These are phyloP conservation scores for Cyprinodon tularosa DNA, from an alignment of 2,113 vertebrate genomes.

Conservation along the genomic window DNA sequence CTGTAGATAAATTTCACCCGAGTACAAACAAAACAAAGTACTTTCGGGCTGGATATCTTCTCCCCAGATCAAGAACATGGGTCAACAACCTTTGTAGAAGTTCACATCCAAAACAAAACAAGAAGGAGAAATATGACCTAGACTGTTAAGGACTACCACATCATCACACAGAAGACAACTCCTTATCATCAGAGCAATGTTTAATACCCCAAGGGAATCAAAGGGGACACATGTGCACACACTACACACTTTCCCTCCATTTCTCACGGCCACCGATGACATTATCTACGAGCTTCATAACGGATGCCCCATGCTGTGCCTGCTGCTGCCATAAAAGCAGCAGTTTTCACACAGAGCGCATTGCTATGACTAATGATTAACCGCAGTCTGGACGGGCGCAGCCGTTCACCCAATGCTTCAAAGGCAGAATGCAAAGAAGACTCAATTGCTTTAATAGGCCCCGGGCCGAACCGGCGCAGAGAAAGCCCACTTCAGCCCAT, in stretches of 20 bases:
- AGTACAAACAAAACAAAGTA: slow-evolving; percentile 5
- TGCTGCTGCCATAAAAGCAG: slow-evolving; percentile 13
- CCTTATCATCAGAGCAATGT: slow-evolving; percentile 19
- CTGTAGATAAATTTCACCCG: slow-evolving; percentile 20
- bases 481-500: slow-evolving; percentile 43
- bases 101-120: slow-evolving; percentile 29
- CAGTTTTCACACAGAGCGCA: slow-evolving; percentile 12
- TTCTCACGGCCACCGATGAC: slow-evolving; percentile 17
- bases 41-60: slow-evolving; percentile 17
- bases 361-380: slow-evolving; percentile 54
- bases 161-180: slow-evolving; percentile 11
- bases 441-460: slow-evolving; percentile 57
- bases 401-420: slow-evolving; percentile 55
- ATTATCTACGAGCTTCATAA: slow-evolving; percentile 8
- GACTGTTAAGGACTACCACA: slow-evolving; percentile 40
- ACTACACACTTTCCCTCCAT: not conserved
- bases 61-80: slow-evolving; percentile 23
- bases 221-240: not conserved
- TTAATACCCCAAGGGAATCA: slow-evolving; percentile 25
- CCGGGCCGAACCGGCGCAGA: slow-evolving; percentile 1
- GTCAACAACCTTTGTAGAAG: slow-evolving; percentile 37
- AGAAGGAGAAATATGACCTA: slow-evolving; percentile 12
- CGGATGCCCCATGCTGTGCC: slow-evolving; percentile 22
- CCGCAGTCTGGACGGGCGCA: slow-evolving; percentile 10
- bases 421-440: slow-evolving; percentile 40